These are phyloP conservation scores for Ctenomys sociabilis DNA, from an alignment of 2,113 vertebrate genomes.

Conservation along the genomic window DNA sequence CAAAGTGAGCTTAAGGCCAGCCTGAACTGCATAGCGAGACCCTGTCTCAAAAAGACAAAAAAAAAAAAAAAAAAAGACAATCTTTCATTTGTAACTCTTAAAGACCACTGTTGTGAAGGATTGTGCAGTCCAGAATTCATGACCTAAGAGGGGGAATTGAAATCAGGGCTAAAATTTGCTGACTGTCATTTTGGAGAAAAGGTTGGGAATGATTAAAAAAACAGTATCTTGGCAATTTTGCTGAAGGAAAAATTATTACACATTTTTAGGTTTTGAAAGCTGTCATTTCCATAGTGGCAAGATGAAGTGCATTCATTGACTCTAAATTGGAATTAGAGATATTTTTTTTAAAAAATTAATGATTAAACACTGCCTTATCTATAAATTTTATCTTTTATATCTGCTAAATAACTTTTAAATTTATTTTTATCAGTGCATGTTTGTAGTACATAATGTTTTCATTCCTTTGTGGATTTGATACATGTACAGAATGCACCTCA, in stretches of 20 bases:
- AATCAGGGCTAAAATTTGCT: background rate
- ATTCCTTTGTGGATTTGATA: background rate
- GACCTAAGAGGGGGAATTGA: background rate
- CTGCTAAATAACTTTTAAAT: background rate
- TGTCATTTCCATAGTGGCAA: background rate
- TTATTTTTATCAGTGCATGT: background rate
- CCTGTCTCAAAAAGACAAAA: no score
- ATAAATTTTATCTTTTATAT: background rate
- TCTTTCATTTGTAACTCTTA: background rate
- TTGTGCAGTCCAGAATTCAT: no score
- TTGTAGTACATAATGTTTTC: background rate
- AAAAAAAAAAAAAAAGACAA: no score
- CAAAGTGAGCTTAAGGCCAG: no score
- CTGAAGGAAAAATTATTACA: background rate
- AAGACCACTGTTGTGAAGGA: background rate
- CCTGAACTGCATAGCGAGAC: no score
- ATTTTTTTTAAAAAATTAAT: background rate
- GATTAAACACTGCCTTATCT: background rate
- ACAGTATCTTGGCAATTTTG: background rate
- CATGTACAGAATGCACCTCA: background rate
- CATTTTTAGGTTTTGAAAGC: background rate
- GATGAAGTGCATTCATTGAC: background rate
- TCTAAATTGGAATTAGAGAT: conserved; percentile 14
- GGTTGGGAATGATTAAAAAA: background rate
- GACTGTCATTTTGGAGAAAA: background rate